phyloP scores from a whole-genome alignment of 2,888 invertebrate genomes.

The Eupithecia inturbata region DNA sequence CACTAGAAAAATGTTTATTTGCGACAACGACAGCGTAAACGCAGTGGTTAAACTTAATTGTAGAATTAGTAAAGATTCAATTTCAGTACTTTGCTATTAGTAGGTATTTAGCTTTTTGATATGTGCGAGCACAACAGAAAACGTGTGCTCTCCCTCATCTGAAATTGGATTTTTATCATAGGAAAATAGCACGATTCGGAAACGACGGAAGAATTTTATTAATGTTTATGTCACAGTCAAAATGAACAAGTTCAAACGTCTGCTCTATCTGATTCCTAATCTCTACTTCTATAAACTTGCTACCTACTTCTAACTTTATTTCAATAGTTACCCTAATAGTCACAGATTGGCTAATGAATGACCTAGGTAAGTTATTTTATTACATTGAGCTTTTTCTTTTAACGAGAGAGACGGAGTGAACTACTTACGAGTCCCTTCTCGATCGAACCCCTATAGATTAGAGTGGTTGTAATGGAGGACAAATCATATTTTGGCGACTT shows the following conservation, averaged over 20 bases:
- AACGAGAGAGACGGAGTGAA: background rate
- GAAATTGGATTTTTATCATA: background rate
- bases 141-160: background rate
- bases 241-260: background rate
- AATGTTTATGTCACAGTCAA: background rate
- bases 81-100: background rate
- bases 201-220: background rate
- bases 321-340: too few relatives aligned
- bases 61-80: background rate
- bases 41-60: background rate
- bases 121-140: background rate
- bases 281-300: background rate
- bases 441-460: constrained; percentile 7
- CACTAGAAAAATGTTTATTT: background rate
- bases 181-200: too few relatives aligned
- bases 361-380: background rate
- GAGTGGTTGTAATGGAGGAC: constrained; percentile 39
- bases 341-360: too few relatives aligned
- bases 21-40: background rate
- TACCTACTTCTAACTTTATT: too few relatives aligned
- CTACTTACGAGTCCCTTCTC: background rate
- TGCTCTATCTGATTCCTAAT: background rate
- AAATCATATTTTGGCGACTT: constrained; percentile 53
- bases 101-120: background rate
- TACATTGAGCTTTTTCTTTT: background rate